phyloP scores from a whole-genome alignment of 2,113 vertebrate genomes.

The Halcyon senegalensis region DNA sequence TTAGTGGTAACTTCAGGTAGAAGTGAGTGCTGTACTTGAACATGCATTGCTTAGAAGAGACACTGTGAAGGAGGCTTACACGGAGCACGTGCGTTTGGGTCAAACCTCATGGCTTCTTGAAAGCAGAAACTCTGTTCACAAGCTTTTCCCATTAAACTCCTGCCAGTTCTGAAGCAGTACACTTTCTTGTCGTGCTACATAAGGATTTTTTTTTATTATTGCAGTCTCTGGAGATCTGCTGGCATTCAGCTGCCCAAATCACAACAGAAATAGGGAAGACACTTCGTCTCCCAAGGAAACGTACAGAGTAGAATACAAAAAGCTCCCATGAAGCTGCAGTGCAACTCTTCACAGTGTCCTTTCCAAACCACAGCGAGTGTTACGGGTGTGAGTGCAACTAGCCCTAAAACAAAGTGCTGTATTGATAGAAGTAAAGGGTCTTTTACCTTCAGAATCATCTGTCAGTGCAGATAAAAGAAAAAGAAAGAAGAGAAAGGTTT shows the following conservation, averaged over 20 bases:
- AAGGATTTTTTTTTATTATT: neutral
- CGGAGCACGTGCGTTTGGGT: neutral
- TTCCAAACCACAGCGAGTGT: constrained; percentile 27
- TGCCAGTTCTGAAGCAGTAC: neutral
- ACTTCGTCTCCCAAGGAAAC: neutral
- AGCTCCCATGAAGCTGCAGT: neutral
- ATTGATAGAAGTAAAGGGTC: constrained; percentile 72
- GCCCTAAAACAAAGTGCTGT: constrained; percentile 57
- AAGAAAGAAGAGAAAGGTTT: constrained; percentile 66
- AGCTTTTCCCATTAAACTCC: neutral
- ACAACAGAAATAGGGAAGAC: neutral
- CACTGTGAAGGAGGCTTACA: constrained; percentile 31
- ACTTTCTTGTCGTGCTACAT: rapidly evolving
- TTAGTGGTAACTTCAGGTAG: neutral
- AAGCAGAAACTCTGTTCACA: neutral
- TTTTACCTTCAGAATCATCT: constrained; percentile 99
- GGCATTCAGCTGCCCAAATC: neutral
- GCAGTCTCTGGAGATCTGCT: neutral
- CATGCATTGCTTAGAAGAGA: constrained; percentile 69
- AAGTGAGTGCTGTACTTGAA: neutral
- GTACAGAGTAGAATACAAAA: rapidly evolving
- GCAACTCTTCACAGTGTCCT: constrained; percentile 63
- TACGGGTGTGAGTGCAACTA: neutral
- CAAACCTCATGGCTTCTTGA: neutral
- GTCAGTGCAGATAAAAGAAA: constrained; percentile 80